These are phyloP conservation scores for Zeus faber DNA, from an alignment of 2,113 vertebrate species.

Conservation along the genomic window DNA sequence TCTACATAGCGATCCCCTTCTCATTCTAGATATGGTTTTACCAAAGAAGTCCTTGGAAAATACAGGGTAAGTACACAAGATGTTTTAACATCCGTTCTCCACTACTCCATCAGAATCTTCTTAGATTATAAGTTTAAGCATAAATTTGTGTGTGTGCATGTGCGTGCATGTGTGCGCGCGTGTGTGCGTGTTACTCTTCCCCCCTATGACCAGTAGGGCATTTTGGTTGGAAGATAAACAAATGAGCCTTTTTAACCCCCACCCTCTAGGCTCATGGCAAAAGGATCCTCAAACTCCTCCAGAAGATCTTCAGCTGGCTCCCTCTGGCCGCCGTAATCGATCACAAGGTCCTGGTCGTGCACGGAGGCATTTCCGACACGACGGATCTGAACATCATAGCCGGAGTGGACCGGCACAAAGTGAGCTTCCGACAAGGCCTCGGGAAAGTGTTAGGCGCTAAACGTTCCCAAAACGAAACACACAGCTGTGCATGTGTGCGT, in stretches of 20 bases:
- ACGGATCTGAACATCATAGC: slow-evolving; percentile 82
- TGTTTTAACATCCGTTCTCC: no score
- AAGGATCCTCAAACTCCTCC: slow-evolving; percentile 84
- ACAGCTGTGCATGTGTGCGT: background rate
- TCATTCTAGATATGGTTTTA: slow-evolving; percentile 85
- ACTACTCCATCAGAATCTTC: no score
- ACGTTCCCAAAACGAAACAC: background rate
- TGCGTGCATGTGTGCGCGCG: no score
- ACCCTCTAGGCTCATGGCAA: slow-evolving; percentile 84
- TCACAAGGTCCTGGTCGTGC: slow-evolving; percentile 85
- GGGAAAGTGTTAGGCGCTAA: background rate
- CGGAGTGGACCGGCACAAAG: slow-evolving; percentile 83
- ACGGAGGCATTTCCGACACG: slow-evolving; percentile 86
- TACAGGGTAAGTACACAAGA: slow-evolving; percentile 77
- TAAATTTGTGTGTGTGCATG: no score
- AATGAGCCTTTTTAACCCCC: no score
- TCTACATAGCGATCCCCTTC: slow-evolving; percentile 24
- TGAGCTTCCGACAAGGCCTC: slow-evolving; percentile 48
- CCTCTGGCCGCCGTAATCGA: slow-evolving; percentile 89
- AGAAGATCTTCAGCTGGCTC: slow-evolving; percentile 91
- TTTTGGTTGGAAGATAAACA: no score
- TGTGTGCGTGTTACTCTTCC: no score
- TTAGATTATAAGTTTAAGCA: no score
- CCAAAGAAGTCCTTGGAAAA: slow-evolving; percentile 90
- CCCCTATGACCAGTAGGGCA: no score